Conservation (phyloP, 2,888 invertebrate genomes). For the Microchrysa polita region DNA sequence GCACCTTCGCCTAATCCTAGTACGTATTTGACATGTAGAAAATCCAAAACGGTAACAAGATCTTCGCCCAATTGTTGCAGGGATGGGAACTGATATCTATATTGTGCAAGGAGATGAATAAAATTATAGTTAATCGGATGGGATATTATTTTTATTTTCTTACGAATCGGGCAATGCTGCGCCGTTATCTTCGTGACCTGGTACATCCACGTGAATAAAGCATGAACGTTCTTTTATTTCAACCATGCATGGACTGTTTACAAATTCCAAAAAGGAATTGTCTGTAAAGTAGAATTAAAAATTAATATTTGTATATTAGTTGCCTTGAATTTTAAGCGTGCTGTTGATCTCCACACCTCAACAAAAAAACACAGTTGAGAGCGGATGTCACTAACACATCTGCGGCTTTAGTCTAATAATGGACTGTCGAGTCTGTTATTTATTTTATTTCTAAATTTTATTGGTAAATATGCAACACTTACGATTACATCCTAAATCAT, state of each 20-base stretch:
- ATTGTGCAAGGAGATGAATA: constrained; percentile 52
- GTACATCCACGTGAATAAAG: constrained; percentile 87
- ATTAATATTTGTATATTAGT: too few species aligned
- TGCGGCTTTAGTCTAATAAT: too few species aligned
- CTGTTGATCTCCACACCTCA: too few species aligned
- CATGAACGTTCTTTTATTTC: constrained; percentile 86
- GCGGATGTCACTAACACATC: too few species aligned
- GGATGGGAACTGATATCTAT: constrained; percentile 84
- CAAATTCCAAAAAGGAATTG: constrained; percentile 82
- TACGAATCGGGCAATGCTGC: constrained; percentile 78
- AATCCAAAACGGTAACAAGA: constrained; percentile 81
- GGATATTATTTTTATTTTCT: constrained; percentile 52
- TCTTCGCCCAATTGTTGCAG: constrained; percentile 85
- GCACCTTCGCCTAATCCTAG: constrained; percentile 89
- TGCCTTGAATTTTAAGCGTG: too few species aligned
- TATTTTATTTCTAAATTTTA: too few species aligned
- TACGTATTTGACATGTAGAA: constrained; percentile 83
- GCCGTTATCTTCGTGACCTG: constrained; percentile 87
- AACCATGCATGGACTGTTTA: constrained; percentile 82
- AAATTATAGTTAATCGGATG: constrained; percentile 9
- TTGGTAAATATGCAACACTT: too few species aligned
- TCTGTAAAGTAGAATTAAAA: constrained; percentile 68
- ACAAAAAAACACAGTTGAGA: too few species aligned
- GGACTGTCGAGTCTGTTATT: too few species aligned
- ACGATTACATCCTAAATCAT: constrained; percentile 88